Evolutionary conservation across 2,113 vertebrate genomes (phyloP).

Genomic region (Gracilinanus agilis): DNA sequence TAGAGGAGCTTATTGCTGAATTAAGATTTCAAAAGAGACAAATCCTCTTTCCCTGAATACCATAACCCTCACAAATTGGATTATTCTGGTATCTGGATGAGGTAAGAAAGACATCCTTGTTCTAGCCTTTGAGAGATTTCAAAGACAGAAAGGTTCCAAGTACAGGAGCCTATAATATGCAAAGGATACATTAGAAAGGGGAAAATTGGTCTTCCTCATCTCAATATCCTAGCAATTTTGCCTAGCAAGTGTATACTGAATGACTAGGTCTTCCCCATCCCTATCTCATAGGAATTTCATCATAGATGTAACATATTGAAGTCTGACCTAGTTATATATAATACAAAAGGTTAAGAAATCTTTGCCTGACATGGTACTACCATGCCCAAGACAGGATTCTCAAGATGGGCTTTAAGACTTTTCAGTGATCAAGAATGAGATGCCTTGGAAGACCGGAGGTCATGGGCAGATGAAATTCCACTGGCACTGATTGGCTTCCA

Average conservation of each 20-base stretch:
- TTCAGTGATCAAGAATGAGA: not conserved
- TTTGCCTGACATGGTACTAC: not conserved
- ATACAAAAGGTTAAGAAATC: not conserved
- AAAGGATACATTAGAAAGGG: not conserved
- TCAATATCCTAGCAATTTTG: too few relatives aligned
- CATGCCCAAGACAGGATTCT: not conserved
- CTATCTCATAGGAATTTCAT: too few relatives aligned
- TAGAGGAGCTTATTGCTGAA: not conserved
- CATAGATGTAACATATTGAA: not conserved
- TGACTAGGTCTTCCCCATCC: too few relatives aligned
- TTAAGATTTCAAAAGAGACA: not conserved
- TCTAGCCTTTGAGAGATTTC: not conserved
- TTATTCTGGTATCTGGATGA: not conserved
- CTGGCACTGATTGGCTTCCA: slow-evolving; percentile 79
- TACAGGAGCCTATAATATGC: not conserved
- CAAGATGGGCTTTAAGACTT: not conserved
- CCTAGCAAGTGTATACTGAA: too few relatives aligned
- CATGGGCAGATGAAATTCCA: not conserved
- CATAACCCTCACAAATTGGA: not conserved
- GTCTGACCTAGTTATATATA: not conserved
- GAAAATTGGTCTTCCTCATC: not conserved
- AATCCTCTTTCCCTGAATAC: not conserved
- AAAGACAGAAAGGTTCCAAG: not conserved
- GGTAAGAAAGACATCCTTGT: not conserved
- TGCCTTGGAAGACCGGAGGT: not conserved